A percentile compares a stretch with the other conserved stretches of the same genome.
These are phyloP conservation scores for Halichoerus grypus DNA, from an alignment of 2,113 vertebrate species.

Conservation along the genomic window DNA sequence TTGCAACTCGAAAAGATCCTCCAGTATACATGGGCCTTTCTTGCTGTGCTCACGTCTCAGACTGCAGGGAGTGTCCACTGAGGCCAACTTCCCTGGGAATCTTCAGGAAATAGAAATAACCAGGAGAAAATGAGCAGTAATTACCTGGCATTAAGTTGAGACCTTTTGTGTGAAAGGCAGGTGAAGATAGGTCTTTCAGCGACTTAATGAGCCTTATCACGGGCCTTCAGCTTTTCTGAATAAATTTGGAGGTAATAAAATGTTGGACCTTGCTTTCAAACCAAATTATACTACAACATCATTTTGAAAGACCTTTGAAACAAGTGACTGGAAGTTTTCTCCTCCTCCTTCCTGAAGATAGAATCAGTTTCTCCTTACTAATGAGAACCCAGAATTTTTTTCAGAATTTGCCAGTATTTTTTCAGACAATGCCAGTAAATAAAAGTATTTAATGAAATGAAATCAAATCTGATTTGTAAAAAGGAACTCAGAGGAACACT, in stretches of 20 bases:
- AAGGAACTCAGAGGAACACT: neutral
- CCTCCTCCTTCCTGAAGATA: neutral
- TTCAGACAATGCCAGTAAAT: constrained; percentile 68
- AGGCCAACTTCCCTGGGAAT: constrained; percentile 66
- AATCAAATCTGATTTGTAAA: constrained; percentile 43
- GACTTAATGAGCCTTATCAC: constrained; percentile 82
- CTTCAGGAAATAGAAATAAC: constrained; percentile 78
- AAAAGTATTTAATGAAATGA: constrained; percentile 69
- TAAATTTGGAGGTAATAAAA: constrained; percentile 81
- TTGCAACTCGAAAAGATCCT: neutral
- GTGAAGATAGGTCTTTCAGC: constrained; percentile 78
- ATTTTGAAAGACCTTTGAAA: constrained; percentile 78
- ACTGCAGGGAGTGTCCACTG: constrained; percentile 15
- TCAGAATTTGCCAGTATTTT: too few relatives aligned
- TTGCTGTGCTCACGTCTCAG: neutral
- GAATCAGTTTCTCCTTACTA: constrained; percentile 68
- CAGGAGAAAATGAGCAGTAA: constrained; percentile 75
- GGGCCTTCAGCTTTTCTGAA: constrained; percentile 78
- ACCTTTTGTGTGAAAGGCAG: constrained; percentile 80
- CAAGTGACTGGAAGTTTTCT: constrained; percentile 52
- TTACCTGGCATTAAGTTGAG: constrained; percentile 80
- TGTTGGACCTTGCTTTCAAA: constrained; percentile 74
- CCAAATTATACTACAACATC: constrained; percentile 76
- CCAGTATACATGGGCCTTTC: neutral
- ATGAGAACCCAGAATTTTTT: constrained; percentile 31